A percentile compares a stretch with the other conserved stretches of the same genome.
phyloP scores from a whole-genome alignment of 2,888 invertebrate genomes.

The Hetaerina titia region DNA sequence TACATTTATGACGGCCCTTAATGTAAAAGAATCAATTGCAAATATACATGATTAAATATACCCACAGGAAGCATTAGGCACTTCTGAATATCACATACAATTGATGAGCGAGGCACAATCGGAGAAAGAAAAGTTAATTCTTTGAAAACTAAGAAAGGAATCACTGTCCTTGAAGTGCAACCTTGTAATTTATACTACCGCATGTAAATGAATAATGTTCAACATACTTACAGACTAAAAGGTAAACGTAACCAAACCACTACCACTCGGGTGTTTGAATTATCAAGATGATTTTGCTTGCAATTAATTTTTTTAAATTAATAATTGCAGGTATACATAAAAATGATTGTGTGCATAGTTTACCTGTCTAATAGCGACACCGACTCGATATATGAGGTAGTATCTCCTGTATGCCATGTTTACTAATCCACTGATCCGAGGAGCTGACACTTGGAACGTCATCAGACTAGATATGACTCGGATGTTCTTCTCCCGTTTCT shows the following conservation, averaged over 20 bases:
- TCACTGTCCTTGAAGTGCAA: too few species aligned
- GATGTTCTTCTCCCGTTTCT: neutral
- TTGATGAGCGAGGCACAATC: neutral
- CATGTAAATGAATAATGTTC: too few species aligned
- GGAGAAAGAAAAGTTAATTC: too few species aligned
- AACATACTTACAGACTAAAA: too few species aligned
- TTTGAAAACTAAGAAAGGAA: too few species aligned
- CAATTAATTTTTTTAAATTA: too few species aligned
- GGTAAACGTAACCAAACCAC: too few species aligned
- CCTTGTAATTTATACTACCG: too few species aligned
- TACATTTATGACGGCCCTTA: too few species aligned
- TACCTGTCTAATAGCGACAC: slow-evolving; percentile 34
- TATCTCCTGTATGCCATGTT: neutral
- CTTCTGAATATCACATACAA: neutral
- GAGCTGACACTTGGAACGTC: neutral
- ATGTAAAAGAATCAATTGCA: neutral
- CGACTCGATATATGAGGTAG: slow-evolving; percentile 21
- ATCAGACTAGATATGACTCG: neutral
- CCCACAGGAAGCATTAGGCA: neutral
- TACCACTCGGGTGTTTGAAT: too few species aligned
- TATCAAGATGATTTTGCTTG: too few species aligned
- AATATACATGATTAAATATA: neutral
- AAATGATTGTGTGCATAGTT: neutral
- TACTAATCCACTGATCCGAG: neutral
- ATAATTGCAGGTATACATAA: neutral